A percentile compares a stretch with the other conserved stretches of the same genome.
These are phyloP conservation scores for Dasysyrphus tricinctus DNA, from an alignment of 2,888 invertebrate genomes.

Conservation along the genomic window DNA sequence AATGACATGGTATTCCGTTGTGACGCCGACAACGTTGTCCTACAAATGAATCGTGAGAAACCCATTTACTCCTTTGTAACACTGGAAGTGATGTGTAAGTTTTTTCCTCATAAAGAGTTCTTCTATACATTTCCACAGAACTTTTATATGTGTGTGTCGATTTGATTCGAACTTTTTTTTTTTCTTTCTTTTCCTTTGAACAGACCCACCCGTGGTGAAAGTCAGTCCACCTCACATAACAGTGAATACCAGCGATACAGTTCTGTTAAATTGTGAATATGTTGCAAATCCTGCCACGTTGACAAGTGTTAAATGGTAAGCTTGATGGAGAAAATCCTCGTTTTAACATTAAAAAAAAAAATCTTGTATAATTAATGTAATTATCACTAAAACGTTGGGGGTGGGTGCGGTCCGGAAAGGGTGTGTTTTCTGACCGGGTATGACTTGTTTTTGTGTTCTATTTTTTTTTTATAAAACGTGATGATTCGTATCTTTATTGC, in stretches of 20 bases:
- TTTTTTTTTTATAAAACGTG: constrained; percentile 19
- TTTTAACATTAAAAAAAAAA: constrained; percentile 4
- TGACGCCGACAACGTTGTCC: constrained; percentile 92
- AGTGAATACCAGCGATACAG: constrained; percentile 90
- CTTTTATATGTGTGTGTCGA: background rate
- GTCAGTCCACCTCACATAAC: constrained; percentile 90
- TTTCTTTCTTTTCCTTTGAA: constrained; percentile 48
- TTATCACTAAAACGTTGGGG: constrained; percentile 45
- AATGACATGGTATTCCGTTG: constrained; percentile 92
- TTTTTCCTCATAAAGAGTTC: constrained; percentile 45
- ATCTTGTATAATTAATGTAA: constrained; percentile 61
- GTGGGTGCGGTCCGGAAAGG: background rate
- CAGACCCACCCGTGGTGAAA: constrained; percentile 93
- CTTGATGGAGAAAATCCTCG: constrained; percentile 31
- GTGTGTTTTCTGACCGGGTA: constrained; percentile 16
- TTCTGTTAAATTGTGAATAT: constrained; percentile 91
- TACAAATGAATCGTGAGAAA: constrained; percentile 88
- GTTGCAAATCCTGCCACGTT: constrained; percentile 94
- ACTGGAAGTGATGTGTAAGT: constrained; percentile 94
- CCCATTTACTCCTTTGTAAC: constrained; percentile 89
- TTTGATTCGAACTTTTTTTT: constrained; percentile 13
- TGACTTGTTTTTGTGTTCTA: background rate
- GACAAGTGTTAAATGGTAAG: constrained; percentile 90
- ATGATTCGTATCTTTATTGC: constrained; percentile 55
- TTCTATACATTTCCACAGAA: background rate